phyloP scores from a whole-genome alignment of 2,888 invertebrate species.

The Rhaphigaster nebulosa region DNA sequence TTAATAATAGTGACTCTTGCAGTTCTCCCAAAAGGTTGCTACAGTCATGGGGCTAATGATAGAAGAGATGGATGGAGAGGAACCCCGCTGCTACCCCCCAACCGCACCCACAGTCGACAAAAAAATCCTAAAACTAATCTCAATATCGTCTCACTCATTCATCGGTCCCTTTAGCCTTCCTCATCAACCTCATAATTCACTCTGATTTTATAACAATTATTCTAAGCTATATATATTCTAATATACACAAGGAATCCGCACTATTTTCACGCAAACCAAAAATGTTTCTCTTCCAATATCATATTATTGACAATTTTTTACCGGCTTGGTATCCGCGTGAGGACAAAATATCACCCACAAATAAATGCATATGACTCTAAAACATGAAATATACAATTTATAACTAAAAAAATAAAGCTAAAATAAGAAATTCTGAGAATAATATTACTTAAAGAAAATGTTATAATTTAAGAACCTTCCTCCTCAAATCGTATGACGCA shows the following conservation, averaged over 20 bases:
- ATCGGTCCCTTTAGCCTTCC: background rate
- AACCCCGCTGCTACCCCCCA: background rate
- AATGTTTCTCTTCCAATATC: too few relatives aligned
- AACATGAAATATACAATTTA: too few relatives aligned
- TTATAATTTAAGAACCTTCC: too few relatives aligned
- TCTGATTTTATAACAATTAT: background rate
- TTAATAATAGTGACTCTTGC: constrained; percentile 17
- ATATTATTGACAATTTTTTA: too few relatives aligned
- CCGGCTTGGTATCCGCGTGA: too few relatives aligned
- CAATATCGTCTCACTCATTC: constrained; percentile 37
- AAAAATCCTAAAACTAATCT: constrained; percentile 41
- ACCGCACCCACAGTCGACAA: constrained; percentile 34
- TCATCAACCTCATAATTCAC: background rate
- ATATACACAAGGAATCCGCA: background rate
- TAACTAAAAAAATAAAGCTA: too few relatives aligned
- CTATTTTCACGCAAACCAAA: too few relatives aligned
- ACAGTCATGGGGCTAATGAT: constrained; percentile 30
- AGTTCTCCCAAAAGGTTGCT: constrained; percentile 20
- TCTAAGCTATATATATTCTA: background rate
- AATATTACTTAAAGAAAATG: too few relatives aligned
- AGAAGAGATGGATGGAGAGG: constrained; percentile 31
- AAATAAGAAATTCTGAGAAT: too few relatives aligned
- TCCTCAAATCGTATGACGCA: too few relatives aligned
- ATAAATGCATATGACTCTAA: too few relatives aligned
- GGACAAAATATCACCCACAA: too few relatives aligned